Evolutionary conservation across 2,888 invertebrate genomes (phyloP).

Genomic region (Anarsia innoxiella): DNA sequence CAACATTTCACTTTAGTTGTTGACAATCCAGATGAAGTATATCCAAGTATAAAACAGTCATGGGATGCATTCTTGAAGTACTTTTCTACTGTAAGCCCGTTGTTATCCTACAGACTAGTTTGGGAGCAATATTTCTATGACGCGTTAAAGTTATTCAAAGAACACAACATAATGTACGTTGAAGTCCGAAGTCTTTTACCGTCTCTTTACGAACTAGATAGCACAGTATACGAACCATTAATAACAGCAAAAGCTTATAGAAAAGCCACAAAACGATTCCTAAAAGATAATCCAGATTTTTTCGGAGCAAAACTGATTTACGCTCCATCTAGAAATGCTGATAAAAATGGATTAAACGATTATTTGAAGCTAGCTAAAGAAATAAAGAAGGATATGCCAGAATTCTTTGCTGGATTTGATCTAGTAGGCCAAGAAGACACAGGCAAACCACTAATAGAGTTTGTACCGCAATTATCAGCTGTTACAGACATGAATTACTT

Average conservation of each 20-base stretch:
- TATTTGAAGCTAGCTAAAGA: conserved; percentile 55
- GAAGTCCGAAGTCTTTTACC: conserved; percentile 81
- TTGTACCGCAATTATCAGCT: conserved; percentile 71
- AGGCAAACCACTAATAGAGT: conserved; percentile 78
- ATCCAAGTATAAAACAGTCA: conserved; percentile 69
- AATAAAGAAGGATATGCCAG: conserved; percentile 72
- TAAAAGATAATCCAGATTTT: conserved; percentile 77
- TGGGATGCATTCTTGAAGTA: conserved; percentile 76
- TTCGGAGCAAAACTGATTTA: conserved; percentile 81
- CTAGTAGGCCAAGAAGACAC: conserved; percentile 86
- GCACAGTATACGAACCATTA: conserved; percentile 65
- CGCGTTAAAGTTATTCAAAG: conserved; percentile 75
- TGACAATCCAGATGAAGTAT: conserved; percentile 55
- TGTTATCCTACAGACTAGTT: conserved; percentile 77
- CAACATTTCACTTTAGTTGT: conserved; percentile 74
- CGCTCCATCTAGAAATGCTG: conserved; percentile 74
- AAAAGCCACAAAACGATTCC: conserved; percentile 73
- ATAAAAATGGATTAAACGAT: conserved; percentile 39
- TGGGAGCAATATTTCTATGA: conserved; percentile 80
- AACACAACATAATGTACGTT: conserved; percentile 81
- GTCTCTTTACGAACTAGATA: conserved; percentile 79
- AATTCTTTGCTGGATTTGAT: conserved; percentile 85
- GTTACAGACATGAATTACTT: conserved; percentile 77
- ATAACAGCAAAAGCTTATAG: conserved; percentile 77
- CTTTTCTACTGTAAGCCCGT: conserved; percentile 67